These are phyloP conservation scores for Argynnis bischoffii DNA, from an alignment of 2,888 invertebrate species.

Conservation along the genomic window DNA sequence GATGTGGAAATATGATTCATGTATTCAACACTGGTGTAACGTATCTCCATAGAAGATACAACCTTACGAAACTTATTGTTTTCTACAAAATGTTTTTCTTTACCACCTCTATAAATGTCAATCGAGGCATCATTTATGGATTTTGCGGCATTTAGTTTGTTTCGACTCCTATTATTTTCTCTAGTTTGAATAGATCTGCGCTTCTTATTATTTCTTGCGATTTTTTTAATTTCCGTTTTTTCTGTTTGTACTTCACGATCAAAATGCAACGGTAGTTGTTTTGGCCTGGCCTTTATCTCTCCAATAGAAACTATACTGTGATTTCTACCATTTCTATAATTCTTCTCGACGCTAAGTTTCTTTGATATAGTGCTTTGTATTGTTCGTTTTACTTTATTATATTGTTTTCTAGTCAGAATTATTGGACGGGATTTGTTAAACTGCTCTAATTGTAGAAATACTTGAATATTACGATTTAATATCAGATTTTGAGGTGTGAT, in stretches of 20 bases:
- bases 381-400: slow-evolving; percentile 61
- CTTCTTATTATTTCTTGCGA: neutral
- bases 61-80: slow-evolving; percentile 43
- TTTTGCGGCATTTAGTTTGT: neutral
- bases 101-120: neutral
- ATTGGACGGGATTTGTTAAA: slow-evolving; percentile 59
- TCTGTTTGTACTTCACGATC: slow-evolving; percentile 40
- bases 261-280: slow-evolving; percentile 16
- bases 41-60: slow-evolving; percentile 58
- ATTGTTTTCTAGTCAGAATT: slow-evolving; percentile 60
- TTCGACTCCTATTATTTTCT: neutral
- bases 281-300: slow-evolving; percentile 44
- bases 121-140: neutral
- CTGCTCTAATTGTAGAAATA: slow-evolving; percentile 58
- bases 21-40: slow-evolving; percentile 51
- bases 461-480: slow-evolving; percentile 56
- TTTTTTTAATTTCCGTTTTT: neutral
- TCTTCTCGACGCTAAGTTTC: slow-evolving; percentile 37
- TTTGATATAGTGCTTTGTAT: slow-evolving; percentile 50
- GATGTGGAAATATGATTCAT: slow-evolving; percentile 54
- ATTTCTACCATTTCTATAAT: slow-evolving; percentile 25
- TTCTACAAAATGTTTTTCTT: slow-evolving; percentile 6
- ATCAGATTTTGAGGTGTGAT: slow-evolving; percentile 39
- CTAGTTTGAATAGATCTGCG: slow-evolving; percentile 10
- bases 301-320: slow-evolving; percentile 50